Base-by-base conservation (phyloP, 2,113 vertebrate species). In the Delphinus delphis region DNA sequence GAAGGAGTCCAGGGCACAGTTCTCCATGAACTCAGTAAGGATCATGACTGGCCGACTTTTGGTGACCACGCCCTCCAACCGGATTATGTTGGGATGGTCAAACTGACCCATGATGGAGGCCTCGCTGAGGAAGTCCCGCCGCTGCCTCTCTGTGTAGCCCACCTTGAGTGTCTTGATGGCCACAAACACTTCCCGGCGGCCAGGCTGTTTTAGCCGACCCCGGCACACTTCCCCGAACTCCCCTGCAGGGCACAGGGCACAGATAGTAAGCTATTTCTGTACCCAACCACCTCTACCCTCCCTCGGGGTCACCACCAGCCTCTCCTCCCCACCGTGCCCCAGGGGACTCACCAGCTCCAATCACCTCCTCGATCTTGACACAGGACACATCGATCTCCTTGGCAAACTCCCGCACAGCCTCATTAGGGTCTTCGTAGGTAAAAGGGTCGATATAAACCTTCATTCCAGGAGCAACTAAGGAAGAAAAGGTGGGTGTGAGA, bases 81-180 rank as follows among this genome's bases (percentile, higher is more conserved):
- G 99, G 97, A 99, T 99, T 95, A 99, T 99, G 98, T 99, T 99
- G 97, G 99, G 99, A 90, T 99, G 99, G 98, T 99, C 99, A 0
- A 99, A 99, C 98, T 99, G 99, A 58, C 99, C 99, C 99, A 99
- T 99, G 98, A 99, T 99, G 98, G 99, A 99, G 36, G 99, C 99
- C 95, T 99, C 99, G 0, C 99, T 99, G 92, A 99, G 99, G 98
- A 99, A 99, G 98, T 99, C 99, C 65, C 99, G 98, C 94, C 99
- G 99, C 98, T 99, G 99, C 62, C 99, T 98, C 96, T 99, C 99
- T 0, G 99, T 99, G 98, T 99, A 99, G 96, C 99, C 99, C 97
- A 99, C 99, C 95, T 99, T 99, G 96, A 99, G 99, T 0, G 99
- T 99, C 98, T 99, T 99, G 98, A 99, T 99, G 97, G 99, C 99